These are phyloP conservation scores for Dascillus cervinus DNA, from an alignment of 2,888 invertebrate genomes.

Conservation along the genomic window DNA sequence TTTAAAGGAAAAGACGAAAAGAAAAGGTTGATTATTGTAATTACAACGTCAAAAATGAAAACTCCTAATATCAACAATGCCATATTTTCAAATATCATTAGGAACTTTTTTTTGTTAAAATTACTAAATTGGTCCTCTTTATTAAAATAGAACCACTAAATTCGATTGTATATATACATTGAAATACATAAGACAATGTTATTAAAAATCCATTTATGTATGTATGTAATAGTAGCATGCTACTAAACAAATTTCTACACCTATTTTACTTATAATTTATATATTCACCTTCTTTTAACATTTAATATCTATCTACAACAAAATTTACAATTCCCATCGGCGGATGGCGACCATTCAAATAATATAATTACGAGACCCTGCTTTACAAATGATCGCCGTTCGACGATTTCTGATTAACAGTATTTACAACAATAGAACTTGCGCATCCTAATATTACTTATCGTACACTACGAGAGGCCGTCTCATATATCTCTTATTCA, in stretches of 20 bases:
- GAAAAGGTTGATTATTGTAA: conserved; percentile 1
- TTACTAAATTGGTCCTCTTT: conserved; percentile 40
- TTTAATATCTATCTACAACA: conserved; percentile 35
- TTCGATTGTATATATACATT: conserved; percentile 32
- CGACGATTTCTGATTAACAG: conserved; percentile 21
- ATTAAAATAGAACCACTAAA: conserved; percentile 31
- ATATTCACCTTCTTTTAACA: conserved; percentile 26
- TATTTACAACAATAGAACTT: neutral
- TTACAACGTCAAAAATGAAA: conserved; percentile 2
- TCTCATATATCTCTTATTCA: too few species aligned
- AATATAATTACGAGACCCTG: conserved; percentile 44
- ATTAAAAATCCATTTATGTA: conserved; percentile 30
- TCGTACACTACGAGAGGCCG: too few species aligned
- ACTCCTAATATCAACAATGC: conserved; percentile 20
- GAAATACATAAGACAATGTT: conserved; percentile 31
- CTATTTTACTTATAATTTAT: conserved; percentile 25
- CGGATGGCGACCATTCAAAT: conserved; percentile 38
- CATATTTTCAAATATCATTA: conserved; percentile 24
- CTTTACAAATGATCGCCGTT: conserved; percentile 40
- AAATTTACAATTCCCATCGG: conserved; percentile 30
- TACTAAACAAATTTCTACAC: conserved; percentile 33
- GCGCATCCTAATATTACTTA: neutral
- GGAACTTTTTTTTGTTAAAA: conserved; percentile 40
- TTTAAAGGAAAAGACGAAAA: conserved; percentile 24
- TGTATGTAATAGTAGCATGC: too few species aligned